phyloP scores from a whole-genome alignment of 2,113 vertebrate species.

The Labeo catla region DNA sequence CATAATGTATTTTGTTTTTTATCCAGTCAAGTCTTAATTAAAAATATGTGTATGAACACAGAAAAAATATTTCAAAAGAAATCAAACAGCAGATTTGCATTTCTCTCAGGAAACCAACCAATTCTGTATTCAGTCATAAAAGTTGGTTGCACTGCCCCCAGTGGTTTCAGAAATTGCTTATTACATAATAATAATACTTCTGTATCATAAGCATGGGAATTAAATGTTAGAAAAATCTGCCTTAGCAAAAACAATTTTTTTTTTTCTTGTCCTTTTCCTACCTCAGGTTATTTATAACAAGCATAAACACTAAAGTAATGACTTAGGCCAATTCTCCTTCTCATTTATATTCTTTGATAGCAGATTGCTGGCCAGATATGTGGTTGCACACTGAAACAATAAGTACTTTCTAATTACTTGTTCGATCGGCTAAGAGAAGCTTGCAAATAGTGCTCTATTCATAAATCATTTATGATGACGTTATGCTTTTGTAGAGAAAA shows the following conservation, averaged over 20 bases:
- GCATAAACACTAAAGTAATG: not conserved
- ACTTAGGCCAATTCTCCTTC: not conserved
- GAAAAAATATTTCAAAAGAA: not conserved
- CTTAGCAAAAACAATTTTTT: not conserved
- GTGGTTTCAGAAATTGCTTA: not conserved
- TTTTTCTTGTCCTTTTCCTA: not conserved
- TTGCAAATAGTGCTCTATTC: slow-evolving; percentile 23
- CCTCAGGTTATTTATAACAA: not conserved
- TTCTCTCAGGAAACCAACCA: not conserved
- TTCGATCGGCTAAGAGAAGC: not conserved
- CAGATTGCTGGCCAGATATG: slow-evolving; percentile 52
- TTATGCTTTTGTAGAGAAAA: not conserved
- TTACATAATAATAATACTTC: not conserved
- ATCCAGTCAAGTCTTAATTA: not conserved
- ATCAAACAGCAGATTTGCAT: not conserved
- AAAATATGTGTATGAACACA: not conserved
- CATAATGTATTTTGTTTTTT: not conserved
- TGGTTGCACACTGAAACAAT: slow-evolving; percentile 33
- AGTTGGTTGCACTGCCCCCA: not conserved
- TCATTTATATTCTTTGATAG: slow-evolving; percentile 67
- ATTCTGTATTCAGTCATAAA: not conserved
- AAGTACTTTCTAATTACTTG: slow-evolving; percentile 38
- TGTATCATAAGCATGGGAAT: not conserved
- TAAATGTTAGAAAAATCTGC: not conserved
- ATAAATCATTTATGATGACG: slow-evolving; percentile 39